Evolutionary conservation across 2,113 vertebrate genomes (phyloP), one percentile per base, ranked within the genome.

Genomic region (Ailuropoda melanoleuca): DNA sequence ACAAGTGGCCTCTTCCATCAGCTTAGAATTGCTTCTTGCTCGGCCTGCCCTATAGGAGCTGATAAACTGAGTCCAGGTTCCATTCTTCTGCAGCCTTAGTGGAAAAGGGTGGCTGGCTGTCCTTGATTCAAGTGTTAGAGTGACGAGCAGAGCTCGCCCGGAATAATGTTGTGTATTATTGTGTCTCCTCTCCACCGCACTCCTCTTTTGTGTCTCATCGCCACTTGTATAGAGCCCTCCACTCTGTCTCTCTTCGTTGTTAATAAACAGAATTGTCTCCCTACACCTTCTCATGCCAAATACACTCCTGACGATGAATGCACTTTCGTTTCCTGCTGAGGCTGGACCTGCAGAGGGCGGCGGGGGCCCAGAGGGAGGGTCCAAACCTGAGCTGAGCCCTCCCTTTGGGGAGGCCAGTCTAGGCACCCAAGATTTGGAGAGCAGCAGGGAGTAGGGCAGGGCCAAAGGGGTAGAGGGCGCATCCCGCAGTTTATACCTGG

Each of bases 201-300:
- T 81, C 87, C 62, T 64, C 14, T 95, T 89, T 86, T 83, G 34
- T 95, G 29, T 77, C 88, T 97, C 48, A 31, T 14, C 8, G 0
- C 48, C 78, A 5, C 60, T 58, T 89, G 82, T 97, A 23, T 56
- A 96, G 62, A 74, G 26, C 46, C 10, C 84, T 74, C 37, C 64
- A 83, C 93, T 82, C 66, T 53, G 39, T 97, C 95, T 75, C 90
- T 85, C 93, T 93, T 77, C 14, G 75, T 86, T 90, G 50, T 93
- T 94, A 99, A 98, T 98, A 99, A 99, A 99, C 97, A 97, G 97
- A 98, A 97, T 55, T 88, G 43, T 90, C 88, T 98, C 60, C 81
- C 53, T 66, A 50, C 48, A 48, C 17, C 60, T 64, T 97, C 95
- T 75, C 96, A 92, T 37, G 92, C 80, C 87, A 96, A 85, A 77